A percentile compares a stretch with the other conserved stretches of the same genome.
Evolutionary conservation across 2,888 invertebrate species (phyloP).

Genomic region (Iselma pallidipennis): DNA sequence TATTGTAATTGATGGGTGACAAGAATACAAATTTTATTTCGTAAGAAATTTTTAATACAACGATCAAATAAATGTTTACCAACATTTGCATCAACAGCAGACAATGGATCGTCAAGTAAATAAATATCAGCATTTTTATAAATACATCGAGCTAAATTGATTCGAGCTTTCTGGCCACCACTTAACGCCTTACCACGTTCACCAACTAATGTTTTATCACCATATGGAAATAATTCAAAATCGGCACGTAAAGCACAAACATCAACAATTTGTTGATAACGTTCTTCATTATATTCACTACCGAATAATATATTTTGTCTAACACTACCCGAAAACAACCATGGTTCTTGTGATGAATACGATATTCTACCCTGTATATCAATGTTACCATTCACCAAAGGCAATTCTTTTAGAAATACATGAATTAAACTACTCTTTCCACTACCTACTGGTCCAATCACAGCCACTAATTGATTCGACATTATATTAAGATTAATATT

Average conservation of each 20-base stretch:
- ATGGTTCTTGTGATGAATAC: conserved; percentile 68
- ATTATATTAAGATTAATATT: conserved; percentile 55
- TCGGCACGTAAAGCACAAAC: conserved; percentile 71
- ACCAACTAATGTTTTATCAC: conserved; percentile 78
- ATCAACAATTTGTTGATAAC: conserved; percentile 65
- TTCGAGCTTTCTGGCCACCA: conserved; percentile 84
- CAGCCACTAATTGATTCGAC: conserved; percentile 56
- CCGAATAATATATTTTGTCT: conserved; percentile 83
- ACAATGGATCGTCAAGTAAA: conserved; percentile 79
- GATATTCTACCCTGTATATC: conserved; percentile 59
- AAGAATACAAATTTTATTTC: conserved; percentile 65
- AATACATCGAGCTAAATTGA: conserved; percentile 76
- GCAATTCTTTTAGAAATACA: conserved; percentile 56
- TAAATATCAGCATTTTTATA: conserved; percentile 80
- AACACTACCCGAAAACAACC: conserved; percentile 64
- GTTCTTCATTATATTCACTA: conserved; percentile 61
- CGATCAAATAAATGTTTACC: conserved; percentile 73
- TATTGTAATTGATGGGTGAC: conserved; percentile 75
- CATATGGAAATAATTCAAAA: conserved; percentile 73
- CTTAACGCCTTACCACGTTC: conserved; percentile 80
- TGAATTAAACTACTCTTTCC: conserved; percentile 65
- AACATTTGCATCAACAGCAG: conserved; percentile 80
- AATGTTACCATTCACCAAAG: conserved; percentile 53
- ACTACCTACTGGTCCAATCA: conserved; percentile 72
- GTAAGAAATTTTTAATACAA: conserved; percentile 67